Evolutionary conservation across 2,113 vertebrate species (phyloP).

Genomic region (Echinops telfairi): DNA sequence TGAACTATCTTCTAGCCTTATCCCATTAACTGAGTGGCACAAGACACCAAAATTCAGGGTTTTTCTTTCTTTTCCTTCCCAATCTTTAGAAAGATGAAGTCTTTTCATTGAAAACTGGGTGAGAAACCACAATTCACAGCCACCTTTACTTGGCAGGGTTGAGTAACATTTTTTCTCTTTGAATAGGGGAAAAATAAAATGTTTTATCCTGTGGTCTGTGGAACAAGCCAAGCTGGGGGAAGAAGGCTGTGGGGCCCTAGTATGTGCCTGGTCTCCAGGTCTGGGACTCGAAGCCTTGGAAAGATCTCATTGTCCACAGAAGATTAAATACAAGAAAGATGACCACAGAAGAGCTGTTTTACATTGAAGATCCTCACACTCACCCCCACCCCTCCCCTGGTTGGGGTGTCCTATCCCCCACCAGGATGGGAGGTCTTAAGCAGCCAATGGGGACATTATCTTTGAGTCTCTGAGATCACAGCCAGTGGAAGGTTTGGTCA

Average conservation of each 20-base stretch:
- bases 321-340: neutral
- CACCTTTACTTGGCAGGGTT: neutral
- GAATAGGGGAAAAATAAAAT: neutral
- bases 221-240: neutral
- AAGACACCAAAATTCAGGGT: neutral
- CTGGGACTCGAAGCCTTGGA: neutral
- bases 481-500: neutral
- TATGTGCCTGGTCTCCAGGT: fast-evolving
- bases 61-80: neutral
- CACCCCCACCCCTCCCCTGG: neutral
- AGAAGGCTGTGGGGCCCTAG: neutral
- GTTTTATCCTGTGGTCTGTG: neutral
- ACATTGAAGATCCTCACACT: neutral
- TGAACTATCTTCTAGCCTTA: neutral
- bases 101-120: too few relatives aligned
- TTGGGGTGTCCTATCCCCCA: neutral
- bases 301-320: neutral
- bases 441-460: neutral
- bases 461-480: neutral
- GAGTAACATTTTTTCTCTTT: neutral
- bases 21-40: neutral
- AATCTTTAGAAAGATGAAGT: neutral
- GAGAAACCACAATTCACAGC: neutral
- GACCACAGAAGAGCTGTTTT: neutral
- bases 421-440: neutral